A percentile compares a stretch with the other conserved stretches of the same genome.
Evolutionary conservation across 2,113 vertebrate genomes (phyloP).

Genomic region (Bujurquina vittata): DNA sequence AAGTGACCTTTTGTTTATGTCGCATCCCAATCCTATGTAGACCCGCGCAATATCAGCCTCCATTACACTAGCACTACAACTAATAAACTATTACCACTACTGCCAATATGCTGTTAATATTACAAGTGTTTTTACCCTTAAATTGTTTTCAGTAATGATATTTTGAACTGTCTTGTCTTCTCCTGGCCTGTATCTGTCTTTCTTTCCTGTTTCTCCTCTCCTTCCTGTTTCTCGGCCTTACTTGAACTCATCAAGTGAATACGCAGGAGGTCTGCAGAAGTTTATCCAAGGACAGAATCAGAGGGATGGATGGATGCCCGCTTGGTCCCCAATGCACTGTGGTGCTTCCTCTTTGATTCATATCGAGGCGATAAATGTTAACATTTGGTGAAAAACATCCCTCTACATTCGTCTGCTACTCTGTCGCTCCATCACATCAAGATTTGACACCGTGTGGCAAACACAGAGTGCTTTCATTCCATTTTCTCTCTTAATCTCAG

Average conservation of each 20-base stretch:
- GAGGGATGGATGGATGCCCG: conserved; percentile 4
- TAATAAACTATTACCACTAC: not conserved
- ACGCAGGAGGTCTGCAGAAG: not conserved
- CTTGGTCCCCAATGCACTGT: conserved; percentile 20
- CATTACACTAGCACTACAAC: not conserved
- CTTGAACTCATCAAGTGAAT: not conserved
- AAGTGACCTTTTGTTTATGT: too few species aligned
- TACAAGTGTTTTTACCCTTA: too few species aligned
- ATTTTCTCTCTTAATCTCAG: not conserved
- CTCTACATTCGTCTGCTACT: not conserved
- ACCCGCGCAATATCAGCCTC: not conserved
- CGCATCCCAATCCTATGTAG: not conserved
- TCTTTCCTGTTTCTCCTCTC: not conserved
- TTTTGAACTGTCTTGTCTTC: not conserved
- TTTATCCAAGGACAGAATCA: conserved; percentile 33
- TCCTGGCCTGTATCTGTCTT: not conserved
- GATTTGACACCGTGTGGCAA: not conserved
- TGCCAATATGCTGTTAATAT: not conserved
- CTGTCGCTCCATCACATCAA: conserved; percentile 4
- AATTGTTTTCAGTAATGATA: not conserved
- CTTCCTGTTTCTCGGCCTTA: not conserved
- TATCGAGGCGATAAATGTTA: conserved; percentile 36
- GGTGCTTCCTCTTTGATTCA: conserved; percentile 27
- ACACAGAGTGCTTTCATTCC: not conserved
- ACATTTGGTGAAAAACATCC: conserved; percentile 23